A percentile compares a stretch with the other conserved stretches of the same genome.
phyloP scores from a whole-genome alignment of 2,113 vertebrate species.

The Chloropsis hardwickii region DNA sequence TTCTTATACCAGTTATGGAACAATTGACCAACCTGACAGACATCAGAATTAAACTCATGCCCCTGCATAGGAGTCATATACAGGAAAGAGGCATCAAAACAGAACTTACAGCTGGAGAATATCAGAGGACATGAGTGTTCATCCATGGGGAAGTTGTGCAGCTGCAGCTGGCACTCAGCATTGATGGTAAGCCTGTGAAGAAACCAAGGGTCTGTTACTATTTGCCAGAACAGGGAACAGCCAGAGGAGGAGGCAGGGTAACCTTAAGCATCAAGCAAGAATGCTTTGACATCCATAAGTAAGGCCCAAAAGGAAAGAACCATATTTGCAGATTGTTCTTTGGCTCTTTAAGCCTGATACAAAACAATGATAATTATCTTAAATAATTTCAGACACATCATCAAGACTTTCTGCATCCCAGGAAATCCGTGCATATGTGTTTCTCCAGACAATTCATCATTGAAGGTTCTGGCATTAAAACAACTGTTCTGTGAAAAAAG shows the following conservation, averaged over 20 bases:
- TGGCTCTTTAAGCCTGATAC: not conserved
- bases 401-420: not conserved
- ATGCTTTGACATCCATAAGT: not conserved
- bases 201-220: slow-evolving; percentile 13
- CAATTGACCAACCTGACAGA: not conserved
- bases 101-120: slow-evolving; percentile 97
- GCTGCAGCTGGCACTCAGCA: slow-evolving; percentile 92
- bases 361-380: not conserved
- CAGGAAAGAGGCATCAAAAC: not conserved
- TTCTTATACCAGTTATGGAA: not conserved
- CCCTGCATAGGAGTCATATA: not conserved
- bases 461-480: not conserved
- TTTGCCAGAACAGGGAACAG: not conserved
- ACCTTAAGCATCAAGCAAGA: not conserved
- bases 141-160: slow-evolving; percentile 98
- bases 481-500: not conserved
- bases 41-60: not conserved
- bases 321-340: not conserved
- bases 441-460: not conserved
- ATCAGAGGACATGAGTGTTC: slow-evolving; percentile 94
- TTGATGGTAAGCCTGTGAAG: slow-evolving; percentile 89
- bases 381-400: not conserved
- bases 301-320: not conserved
- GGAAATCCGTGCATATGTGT: not conserved
- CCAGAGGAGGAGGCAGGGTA: not conserved